These are phyloP conservation scores for Microplitis mediator DNA, from an alignment of 1,140 invertebrate genomes.

Conservation along the genomic window DNA sequence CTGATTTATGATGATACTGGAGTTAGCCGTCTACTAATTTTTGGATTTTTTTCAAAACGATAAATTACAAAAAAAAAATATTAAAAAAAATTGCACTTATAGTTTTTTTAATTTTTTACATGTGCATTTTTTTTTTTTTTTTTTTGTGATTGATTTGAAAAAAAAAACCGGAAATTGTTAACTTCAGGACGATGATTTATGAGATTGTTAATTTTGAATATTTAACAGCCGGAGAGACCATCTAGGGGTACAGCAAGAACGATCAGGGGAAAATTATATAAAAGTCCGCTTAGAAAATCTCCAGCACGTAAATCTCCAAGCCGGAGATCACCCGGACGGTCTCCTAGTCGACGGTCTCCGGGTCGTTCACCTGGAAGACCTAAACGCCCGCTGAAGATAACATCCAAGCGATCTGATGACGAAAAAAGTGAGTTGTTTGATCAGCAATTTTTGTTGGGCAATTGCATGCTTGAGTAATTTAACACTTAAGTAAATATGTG, in stretches of 20 bases:
- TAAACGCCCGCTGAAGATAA: slow-evolving; percentile 39
- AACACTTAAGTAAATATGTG: not conserved
- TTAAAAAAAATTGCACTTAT: no score
- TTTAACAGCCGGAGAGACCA: slow-evolving; percentile 37
- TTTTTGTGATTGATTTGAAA: not conserved
- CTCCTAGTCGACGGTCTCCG: slow-evolving; percentile 34
- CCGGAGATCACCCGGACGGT: slow-evolving; percentile 39
- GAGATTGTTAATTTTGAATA: not conserved
- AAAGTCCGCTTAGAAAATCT: slow-evolving; percentile 46
- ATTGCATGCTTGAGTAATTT: not conserved
- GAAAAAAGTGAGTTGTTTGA: slow-evolving; percentile 37
- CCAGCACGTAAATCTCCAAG: slow-evolving; percentile 38
- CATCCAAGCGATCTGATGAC: slow-evolving; percentile 31
- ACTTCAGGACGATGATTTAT: no score
- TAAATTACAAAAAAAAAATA: no score
- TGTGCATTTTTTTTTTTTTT: not conserved
- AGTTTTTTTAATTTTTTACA: not conserved
- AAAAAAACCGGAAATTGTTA: no score
- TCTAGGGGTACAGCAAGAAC: slow-evolving; percentile 43
- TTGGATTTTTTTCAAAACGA: no score
- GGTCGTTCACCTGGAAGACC: slow-evolving; percentile 39
- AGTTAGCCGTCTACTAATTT: no score
- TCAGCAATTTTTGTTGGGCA: not conserved
- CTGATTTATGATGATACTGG: not conserved
- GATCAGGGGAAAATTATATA: slow-evolving; percentile 30